Conservation (phyloP, 2,888 invertebrate genomes). For the Eupithecia vulgata region DNA sequence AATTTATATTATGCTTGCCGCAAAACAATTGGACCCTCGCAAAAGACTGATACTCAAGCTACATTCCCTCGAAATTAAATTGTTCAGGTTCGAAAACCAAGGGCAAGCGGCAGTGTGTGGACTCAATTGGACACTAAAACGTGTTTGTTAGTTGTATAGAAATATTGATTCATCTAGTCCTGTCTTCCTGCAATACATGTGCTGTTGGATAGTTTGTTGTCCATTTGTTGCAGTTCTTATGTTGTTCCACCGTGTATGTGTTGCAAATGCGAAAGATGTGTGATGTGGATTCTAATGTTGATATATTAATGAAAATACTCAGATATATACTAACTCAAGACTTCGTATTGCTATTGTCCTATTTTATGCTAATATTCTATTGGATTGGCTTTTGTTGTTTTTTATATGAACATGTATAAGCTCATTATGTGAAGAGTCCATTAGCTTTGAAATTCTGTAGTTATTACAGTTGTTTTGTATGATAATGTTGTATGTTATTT, state of each 20-base stretch:
- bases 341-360: conserved; percentile 35
- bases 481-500: conserved; percentile 34
- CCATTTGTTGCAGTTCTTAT: conserved; percentile 40
- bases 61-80: conserved; percentile 57
- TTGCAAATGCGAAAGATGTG: conserved; percentile 39
- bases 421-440: conserved; percentile 25
- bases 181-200: conserved; percentile 65
- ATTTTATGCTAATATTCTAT: conserved; percentile 37
- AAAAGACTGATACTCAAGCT: conserved; percentile 62
- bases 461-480: conserved; percentile 22
- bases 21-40: conserved; percentile 38
- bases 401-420: conserved; percentile 22
- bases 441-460: conserved; percentile 31
- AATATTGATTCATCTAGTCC: conserved; percentile 68
- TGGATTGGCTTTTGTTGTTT: conserved; percentile 34
- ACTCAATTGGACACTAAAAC: conserved; percentile 44
- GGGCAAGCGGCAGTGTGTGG: conserved; percentile 46
- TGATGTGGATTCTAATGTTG: conserved; percentile 36
- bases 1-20: conserved; percentile 17
- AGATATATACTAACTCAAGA: conserved; percentile 36
- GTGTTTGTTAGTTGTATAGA: conserved; percentile 42
- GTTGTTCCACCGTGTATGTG: conserved; percentile 39
- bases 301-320: conserved; percentile 42
- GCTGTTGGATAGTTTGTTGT: conserved; percentile 41
- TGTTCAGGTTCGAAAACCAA: conserved; percentile 32